phyloP scores from a whole-genome alignment of 2,113 vertebrate species.

The Pionites leucogaster region DNA sequence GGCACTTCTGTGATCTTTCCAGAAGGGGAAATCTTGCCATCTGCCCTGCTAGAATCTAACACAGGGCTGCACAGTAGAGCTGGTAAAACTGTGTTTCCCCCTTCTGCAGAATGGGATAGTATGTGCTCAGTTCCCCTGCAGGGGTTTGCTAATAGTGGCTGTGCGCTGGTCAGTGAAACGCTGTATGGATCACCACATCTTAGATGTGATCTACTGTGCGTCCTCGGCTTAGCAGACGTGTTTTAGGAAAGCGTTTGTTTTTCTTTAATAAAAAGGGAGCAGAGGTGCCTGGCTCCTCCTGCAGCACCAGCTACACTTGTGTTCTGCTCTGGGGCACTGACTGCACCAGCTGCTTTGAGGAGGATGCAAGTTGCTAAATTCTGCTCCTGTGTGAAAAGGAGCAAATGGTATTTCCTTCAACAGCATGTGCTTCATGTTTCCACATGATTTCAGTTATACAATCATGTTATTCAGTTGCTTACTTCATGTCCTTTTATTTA shows the following conservation, averaged over 20 bases:
- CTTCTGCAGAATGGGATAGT: background rate
- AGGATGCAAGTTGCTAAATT: background rate
- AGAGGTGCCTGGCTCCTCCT: background rate
- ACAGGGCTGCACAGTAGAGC: background rate
- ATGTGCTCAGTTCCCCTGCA: background rate
- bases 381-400: background rate
- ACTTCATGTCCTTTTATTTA: conserved; percentile 14
- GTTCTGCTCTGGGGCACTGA: background rate
- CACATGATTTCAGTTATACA: background rate
- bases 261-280: background rate
- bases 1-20: conserved; percentile 25
- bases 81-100: background rate
- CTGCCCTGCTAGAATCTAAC: background rate
- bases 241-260: background rate
- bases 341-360: background rate
- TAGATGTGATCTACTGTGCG: background rate
- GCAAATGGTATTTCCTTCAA: background rate
- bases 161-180: background rate
- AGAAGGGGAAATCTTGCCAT: conserved; percentile 27
- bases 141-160: background rate
- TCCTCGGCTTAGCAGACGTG: background rate
- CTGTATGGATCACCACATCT: background rate
- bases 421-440: background rate
- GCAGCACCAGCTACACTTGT: background rate
- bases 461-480: background rate